Evolutionary conservation across 2,888 invertebrate species (phyloP), one percentile per base, ranked within the genome.

Genomic region (Lissocephala sabroskyi): DNA sequence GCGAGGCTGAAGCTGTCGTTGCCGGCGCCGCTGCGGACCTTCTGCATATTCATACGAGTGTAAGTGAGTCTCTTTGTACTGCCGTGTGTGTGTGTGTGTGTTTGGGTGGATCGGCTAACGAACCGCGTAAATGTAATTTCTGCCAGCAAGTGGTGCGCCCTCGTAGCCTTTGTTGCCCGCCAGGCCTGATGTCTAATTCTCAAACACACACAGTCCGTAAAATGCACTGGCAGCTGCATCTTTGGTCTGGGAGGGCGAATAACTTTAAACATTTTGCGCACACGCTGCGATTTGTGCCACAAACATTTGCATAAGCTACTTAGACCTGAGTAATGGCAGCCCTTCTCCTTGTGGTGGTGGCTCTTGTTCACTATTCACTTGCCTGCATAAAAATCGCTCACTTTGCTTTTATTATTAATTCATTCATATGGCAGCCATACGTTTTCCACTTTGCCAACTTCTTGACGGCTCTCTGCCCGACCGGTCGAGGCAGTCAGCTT

Each of bases 71-170:
- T 26, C 26, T 30, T 5, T n/a, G n/a, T n/a, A 23, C 23, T 23
- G 23, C 23, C 4, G 35, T 16, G 28, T 30, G 16, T 35, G 28
- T 35, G 48, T 65, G 36, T 75, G 67, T 66, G 70, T 70, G 67
- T 64, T 78, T 37, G 28, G n/a, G n/a, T 26, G 62, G 62, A 17
- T 41, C 14, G 16, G 47, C 78, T 73, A 73, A 73, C 71, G 71
- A 73, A 78, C 68, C 71, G 73, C 79, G 71, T 73, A 73, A 73
- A 78, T 71, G 73, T 66, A 70, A 70, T 78, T 78, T 64, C 71
- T 11, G 28, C 9, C 18, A n/a, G 30, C 18, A 26, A 14, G 14
- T 35, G 10, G 33, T 43, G 30, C n/a, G 59, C 56, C 18, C 44
- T 36, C 19, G 33, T 46, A 41, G 28, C 44, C 48, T 53, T 58